A percentile compares a stretch with the other conserved stretches of the same genome.
Conservation (phyloP, 2,797 vertebrate genomes). For the Streptopelia turtur region DNA sequence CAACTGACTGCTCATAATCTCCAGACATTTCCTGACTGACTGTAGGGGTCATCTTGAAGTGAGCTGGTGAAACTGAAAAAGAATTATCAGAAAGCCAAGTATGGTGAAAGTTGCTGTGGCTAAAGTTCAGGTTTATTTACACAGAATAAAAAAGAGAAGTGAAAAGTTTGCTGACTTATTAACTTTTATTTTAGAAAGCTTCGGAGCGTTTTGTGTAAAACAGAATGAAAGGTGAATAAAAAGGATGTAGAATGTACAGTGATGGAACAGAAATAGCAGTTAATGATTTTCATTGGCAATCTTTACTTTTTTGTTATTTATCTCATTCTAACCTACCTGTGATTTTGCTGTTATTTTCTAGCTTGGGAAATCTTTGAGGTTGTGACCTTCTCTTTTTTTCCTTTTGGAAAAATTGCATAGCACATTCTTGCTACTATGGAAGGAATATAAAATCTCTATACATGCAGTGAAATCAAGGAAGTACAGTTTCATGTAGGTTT, state of each 20-base stretch:
- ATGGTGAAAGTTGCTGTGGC: conserved; percentile 19
- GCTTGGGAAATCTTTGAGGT: neutral
- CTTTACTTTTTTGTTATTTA: neutral
- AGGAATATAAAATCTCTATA: neutral
- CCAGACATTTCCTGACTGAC: conserved; percentile 32
- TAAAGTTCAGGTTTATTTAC: conserved; percentile 56
- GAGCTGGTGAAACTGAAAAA: neutral
- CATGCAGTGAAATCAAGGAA: neutral
- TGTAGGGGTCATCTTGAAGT: neutral
- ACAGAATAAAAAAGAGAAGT: neutral
- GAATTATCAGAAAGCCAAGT: conserved; percentile 18
- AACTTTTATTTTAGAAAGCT: conserved; percentile 3
- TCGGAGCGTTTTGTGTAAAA: neutral
- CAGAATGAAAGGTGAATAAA: neutral
- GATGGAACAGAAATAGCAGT: neutral
- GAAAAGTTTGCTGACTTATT: neutral
- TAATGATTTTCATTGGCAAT: neutral
- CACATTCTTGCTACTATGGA: neutral
- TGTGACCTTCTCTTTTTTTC: neutral
- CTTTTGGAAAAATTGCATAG: neutral
- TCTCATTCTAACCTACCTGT: neutral
- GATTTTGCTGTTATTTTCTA: neutral
- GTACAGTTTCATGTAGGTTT: neutral
- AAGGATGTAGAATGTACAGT: neutral
- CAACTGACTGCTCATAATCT: neutral